Evolutionary conservation across 2,113 vertebrate species (phyloP), one percentile per base, ranked within the genome.

Genomic region (Pyxicephalus adspersus): DNA sequence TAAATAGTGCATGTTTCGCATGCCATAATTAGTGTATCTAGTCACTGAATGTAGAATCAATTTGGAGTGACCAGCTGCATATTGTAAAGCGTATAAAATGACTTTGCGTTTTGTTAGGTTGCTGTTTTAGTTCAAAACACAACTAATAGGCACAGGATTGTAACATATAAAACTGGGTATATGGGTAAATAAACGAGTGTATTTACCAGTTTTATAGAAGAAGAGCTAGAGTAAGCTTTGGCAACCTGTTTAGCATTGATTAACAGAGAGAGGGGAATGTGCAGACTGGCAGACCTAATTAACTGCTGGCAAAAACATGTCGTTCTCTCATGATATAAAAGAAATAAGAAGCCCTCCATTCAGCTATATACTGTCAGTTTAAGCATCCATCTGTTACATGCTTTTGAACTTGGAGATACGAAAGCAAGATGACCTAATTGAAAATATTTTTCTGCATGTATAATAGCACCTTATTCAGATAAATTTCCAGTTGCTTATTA

Each of bases 211-310:
- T 70, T 13, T 67, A 67, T 5, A 51, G 18, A 70, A n/a, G 22
- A 70, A 51, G 26, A 19, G 63, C 63, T 34, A 65, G 26, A 22
- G 63, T 65, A 67, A 67, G 34, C 65, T 67, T 31, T 67, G 61
- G 34, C 16, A 45, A 34, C 20, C 25, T 28, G 19, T 19, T 55
- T 28, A 11, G 50, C 68, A 19, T 54, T 72, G 51, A 52, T 72
- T 29, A 73, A 29, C 23, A 31, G 52, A 73, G 52, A 73, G 57
- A 9, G 25, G 26, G 17, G 57, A 51, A 28, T 72, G 25, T 38
- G 34, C 29, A 67, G 65, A 34, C 17, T 45, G 20, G n/a, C 29
- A n/a, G 20, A n/a, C 68, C 26, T 72, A 55, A 55, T 28, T 72
- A 72, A 29, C 51, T 28, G 17, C 67, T 71, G 50, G 67, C 50